Evolutionary conservation across 1,140 invertebrate species (phyloP), one percentile per base, ranked within the genome.

Genomic region (Hypsibius dujardini): DNA sequence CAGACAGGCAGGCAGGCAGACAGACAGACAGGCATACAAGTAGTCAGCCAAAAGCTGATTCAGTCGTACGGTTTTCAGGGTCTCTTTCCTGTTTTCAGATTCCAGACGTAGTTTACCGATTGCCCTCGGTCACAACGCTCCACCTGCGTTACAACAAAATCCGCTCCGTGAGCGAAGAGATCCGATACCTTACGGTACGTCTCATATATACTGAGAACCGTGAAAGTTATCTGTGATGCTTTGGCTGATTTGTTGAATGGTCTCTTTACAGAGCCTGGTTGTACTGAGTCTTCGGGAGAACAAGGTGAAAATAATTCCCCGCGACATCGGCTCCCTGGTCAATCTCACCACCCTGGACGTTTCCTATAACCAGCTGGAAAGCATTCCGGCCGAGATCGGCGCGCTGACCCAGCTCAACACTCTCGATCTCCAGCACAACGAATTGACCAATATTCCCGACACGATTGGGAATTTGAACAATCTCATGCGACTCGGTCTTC

Each of bases 271-370:
- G 74, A 94, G 94, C 79, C 83, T 99, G 72, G 95, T 92, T 40
- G 98, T 97, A 89, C 82, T 98, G 59, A 97, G 93, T 82, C 84
- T 99, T 76, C 84, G 96, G 74, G 96, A 99, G 81, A 99, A 99
- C 80, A 99, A 98, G 83, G 98, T 99, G 75, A 87, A 87, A 75
- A 90, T 94, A 79, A 82, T 99, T 73, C 94, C 95, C 28, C 84
- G 86, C 47, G 89, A 89, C n/a, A 93, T 98, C 76, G 95, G 95
- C 0, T 86, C 88, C 72, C 81, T 99, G 70, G 85, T 88, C 1
- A 89, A 91, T 82, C 83, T 96, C 69, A 87, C 89, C 47, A 98
- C 90, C 69, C 89, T 97, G 81, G 95, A 97, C 82, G 88, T 98
- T n/a, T 95, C 93, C 28, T 93, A 98, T 79, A 99, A 99, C 84